Conservation (phyloP, 2,888 invertebrate species). For the Xestia c-nigrum region DNA sequence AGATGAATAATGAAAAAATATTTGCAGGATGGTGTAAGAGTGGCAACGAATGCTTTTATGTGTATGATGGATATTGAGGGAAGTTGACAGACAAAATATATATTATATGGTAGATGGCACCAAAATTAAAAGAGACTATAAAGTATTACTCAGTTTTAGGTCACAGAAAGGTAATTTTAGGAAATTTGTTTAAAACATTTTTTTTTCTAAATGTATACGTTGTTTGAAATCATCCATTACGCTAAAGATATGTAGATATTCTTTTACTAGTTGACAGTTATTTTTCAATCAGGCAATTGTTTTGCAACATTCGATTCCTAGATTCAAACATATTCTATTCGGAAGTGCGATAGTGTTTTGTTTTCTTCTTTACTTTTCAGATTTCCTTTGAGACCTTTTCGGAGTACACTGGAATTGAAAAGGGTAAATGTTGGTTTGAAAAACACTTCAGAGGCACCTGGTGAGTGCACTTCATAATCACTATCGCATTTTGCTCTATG, state of each 20-base stretch:
- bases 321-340: background rate
- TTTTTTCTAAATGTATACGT: background rate
- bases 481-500: constrained; percentile 11
- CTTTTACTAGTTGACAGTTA: background rate
- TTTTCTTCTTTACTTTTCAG: constrained; percentile 7
- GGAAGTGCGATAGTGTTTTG: background rate
- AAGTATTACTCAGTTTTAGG: background rate
- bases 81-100: background rate
- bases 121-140: background rate
- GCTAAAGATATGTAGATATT: background rate
- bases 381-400: constrained; percentile 14
- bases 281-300: constrained; percentile 9
- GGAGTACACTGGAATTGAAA: constrained; percentile 20
- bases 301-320: background rate
- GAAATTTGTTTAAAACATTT: background rate
- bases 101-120: background rate
- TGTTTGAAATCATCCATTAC: background rate
- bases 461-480: constrained; percentile 34
- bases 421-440: constrained; percentile 34
- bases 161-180: background rate
- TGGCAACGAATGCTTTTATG: background rate
- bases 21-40: background rate
- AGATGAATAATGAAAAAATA: background rate
- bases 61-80: constrained; percentile 7
- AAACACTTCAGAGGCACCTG: constrained; percentile 44